phyloP scores from a whole-genome alignment of 2,113 vertebrate genomes.

The Eira barbara region DNA sequence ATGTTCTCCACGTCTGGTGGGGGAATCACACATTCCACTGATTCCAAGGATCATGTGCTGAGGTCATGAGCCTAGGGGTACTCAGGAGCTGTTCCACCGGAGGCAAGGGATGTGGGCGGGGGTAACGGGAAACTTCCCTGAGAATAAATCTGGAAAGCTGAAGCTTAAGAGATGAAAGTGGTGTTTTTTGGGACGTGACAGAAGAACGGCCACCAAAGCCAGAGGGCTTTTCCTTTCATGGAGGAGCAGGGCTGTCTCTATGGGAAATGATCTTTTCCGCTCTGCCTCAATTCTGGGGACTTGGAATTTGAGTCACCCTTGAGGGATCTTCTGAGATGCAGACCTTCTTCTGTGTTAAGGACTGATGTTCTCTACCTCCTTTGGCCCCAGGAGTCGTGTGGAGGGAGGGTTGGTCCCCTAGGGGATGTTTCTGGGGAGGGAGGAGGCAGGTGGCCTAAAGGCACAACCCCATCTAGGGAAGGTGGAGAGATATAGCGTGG shows the following conservation, averaged over 20 bases:
- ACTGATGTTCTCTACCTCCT: neutral
- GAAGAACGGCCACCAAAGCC: neutral
- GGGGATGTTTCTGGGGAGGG: neutral
- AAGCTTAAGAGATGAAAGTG: neutral
- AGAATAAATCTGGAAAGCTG: neutral
- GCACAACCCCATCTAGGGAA: neutral
- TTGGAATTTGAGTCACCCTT: slow-evolving; percentile 47
- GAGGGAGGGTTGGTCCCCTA: neutral
- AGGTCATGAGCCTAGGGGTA: neutral
- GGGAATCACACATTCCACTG: neutral
- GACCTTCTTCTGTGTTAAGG: neutral
- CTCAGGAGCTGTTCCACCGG: neutral
- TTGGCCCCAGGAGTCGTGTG: neutral
- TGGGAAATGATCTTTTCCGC: slow-evolving; percentile 39
- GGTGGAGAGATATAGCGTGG: neutral
- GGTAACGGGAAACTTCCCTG: neutral
- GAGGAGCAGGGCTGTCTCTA: neutral
- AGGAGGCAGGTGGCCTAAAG: neutral
- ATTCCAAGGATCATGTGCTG: neutral
- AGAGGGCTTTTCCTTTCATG: neutral
- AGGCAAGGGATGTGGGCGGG: neutral
- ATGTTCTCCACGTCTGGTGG: neutral
- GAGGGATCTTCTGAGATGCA: neutral
- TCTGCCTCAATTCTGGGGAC: slow-evolving; percentile 25
- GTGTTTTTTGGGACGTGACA: neutral